Evolutionary conservation across 2,113 vertebrate genomes (phyloP), one percentile per base, ranked within the genome.

Genomic region (Macheiramphus alcinus): DNA sequence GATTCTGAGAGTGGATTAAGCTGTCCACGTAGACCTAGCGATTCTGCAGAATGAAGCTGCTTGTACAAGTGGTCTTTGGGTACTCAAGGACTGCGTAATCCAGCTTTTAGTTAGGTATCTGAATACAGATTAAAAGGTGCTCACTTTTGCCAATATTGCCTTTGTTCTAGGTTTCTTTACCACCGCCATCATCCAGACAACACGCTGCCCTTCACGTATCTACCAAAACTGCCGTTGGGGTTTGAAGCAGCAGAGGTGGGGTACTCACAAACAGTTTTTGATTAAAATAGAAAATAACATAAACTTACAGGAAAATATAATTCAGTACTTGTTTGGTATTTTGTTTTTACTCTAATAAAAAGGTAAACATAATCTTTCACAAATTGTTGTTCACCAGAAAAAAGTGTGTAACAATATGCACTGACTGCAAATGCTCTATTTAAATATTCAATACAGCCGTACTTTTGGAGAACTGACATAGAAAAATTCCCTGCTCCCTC

Each of bases 151-250:
- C 53, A 72, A 55, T 47, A 13, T 0, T 36, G 27, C 12, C 78
- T 68, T 72, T 74, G 42, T 62, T 66, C 14, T 2, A 11, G 23
- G 48, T 32, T 61, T 66, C 50, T 73, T 55, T n/a, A 62, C 58
- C 3, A 3, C 12, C 2, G 1, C 11, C 25, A 32, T 7, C 59
- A 65, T 9, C 29, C 34, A 78, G 48, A 40, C n/a, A 53, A 19
- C 31, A 10, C 0, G 0, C 8, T 75, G 17, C 20, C 52, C 31
- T 66, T 66, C 50, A 56, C 26, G 8, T 22, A 36, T 7, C 38
- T 13, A 15, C 50, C 23, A 52, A 52, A 72, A 71, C 9, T 45
- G 11, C 63, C 80, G 10, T 7, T 21, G 38, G 21, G 34, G 22
- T 56, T 58, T 27, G 25, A 70, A 63, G 17, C 40, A 58, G 29